Conservation (phyloP, 2,113 vertebrate genomes). For the Sylvietta virens region DNA sequence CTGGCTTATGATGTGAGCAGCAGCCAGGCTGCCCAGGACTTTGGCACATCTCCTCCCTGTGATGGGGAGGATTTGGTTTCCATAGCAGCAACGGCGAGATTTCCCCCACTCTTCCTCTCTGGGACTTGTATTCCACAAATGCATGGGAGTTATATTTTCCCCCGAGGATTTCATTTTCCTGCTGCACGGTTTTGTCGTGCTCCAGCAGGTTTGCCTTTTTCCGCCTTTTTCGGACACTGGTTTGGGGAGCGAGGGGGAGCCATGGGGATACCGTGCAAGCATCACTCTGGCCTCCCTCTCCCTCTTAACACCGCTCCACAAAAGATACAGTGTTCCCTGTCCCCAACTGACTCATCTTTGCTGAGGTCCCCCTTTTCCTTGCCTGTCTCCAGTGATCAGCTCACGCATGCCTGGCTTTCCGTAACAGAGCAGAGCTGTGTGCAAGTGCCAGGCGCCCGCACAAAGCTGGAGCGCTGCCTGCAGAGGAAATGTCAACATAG, state of each 20-base stretch:
- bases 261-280: not conserved
- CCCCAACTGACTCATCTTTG: slow-evolving; percentile 42
- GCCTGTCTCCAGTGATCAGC: slow-evolving; percentile 52
- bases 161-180: slow-evolving; percentile 3
- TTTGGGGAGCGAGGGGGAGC: accelerated
- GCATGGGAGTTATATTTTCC: not conserved
- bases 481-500: slow-evolving; percentile 10
- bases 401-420: slow-evolving; percentile 60
- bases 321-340: slow-evolving; percentile 56
- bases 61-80: slow-evolving; percentile 41
- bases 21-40: not conserved
- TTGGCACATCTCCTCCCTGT: not conserved
- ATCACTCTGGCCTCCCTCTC: not conserved
- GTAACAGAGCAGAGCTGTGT: slow-evolving; percentile 33
- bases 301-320: not conserved
- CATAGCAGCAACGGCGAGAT: not conserved
- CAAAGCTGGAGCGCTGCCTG: slow-evolving; percentile 24
- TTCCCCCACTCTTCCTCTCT: not conserved
- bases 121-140: not conserved
- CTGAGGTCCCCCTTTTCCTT: slow-evolving; percentile 15
- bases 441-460: slow-evolving; percentile 1
- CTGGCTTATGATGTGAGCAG: not conserved
- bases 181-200: not conserved
- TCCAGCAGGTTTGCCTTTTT: not conserved
- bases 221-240: not conserved